phyloP scores from a whole-genome alignment of 2,113 vertebrate species.

The Cercopithecus mona region DNA sequence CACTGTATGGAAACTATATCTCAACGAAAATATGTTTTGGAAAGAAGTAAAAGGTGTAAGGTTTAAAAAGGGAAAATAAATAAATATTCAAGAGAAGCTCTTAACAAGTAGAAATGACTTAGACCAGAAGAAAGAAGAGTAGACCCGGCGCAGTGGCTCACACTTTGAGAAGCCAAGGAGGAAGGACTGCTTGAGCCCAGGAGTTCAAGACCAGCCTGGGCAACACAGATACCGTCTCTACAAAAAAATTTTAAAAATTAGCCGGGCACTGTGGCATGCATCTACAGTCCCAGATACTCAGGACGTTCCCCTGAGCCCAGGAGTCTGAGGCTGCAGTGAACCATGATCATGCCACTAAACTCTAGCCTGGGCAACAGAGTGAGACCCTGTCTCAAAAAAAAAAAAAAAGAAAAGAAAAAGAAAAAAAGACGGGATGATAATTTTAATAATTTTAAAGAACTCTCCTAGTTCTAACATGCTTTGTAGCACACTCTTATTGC shows the following conservation, averaged over 20 bases:
- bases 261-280: not conserved
- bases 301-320: not conserved
- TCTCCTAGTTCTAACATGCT: no score
- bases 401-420: not conserved
- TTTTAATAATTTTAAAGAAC: no score
- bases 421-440: not conserved
- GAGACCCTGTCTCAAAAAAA: not conserved
- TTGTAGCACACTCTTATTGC: no score
- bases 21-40: no score
- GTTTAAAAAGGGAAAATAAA: no score
- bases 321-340: not conserved
- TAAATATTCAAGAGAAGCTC: no score
- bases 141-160: not conserved
- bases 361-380: not conserved
- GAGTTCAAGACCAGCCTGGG: not conserved
- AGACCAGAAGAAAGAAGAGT: no score
- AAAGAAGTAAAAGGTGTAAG: no score
- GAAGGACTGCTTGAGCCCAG: not conserved
- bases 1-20: no score
- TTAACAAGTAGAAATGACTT: no score
- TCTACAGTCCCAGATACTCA: not conserved
- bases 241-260: not conserved
- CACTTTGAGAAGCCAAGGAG: not conserved
- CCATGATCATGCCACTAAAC: not conserved
- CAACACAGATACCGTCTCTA: not conserved